Conservation (phyloP, 2,113 vertebrate genomes). For the rat (Rattus norvegicus) region GRCr8 NC_086031.1:84517001-84517500, state of each 20-base stretch:
- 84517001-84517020: background rate
- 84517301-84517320: background rate
- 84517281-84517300: background rate
- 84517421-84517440: constrained; percentile 84
- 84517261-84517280: background rate
- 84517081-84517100: background rate
- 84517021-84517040: background rate
- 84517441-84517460: constrained; percentile 84
- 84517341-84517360: background rate
- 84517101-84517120: background rate
- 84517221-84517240: background rate
- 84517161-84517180: background rate
- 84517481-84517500: constrained; percentile 88
- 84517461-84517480: constrained; percentile 88
- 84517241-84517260: background rate
- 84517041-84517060: constrained; percentile 5
- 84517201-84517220: background rate
- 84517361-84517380: background rate
- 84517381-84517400: background rate
- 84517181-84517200: too few relatives aligned
- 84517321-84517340: too few relatives aligned
- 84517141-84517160: background rate
- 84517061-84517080: background rate
- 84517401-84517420: constrained; percentile 80
- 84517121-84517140: background rate